Base-by-base conservation (phyloP, 2,888 invertebrate genomes). In the Mythimna lalbum region DNA sequence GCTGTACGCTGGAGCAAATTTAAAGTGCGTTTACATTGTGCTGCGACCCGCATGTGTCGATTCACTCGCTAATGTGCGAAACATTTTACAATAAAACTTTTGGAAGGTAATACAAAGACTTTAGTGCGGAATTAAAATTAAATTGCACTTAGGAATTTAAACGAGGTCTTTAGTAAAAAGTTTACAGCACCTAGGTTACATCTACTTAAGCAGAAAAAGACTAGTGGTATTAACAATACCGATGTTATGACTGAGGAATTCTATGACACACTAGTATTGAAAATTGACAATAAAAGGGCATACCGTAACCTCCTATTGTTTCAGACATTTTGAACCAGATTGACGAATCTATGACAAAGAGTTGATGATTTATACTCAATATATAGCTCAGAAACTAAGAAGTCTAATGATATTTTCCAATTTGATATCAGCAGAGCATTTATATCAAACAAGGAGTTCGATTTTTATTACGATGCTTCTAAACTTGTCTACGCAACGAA, bases 381-480 rank as follows among this genome's bases (percentile, higher is more conserved):
- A 6, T 43, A 43, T 5, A 27, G 19, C 53, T 65, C 52, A 36
- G 27, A 21, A 31, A 36, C 21, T 39, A 27, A 27, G 1, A 57
- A 27, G 5, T 17, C 19, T 14, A 39, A n/a, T 17, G 17, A 14
- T 12, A 39, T 17, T 12, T 49, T 75, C 14, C 14, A 61, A 49
- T 68, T 53, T 10, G 23, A 19, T 23, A 50, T 21, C 47, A 49
- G n/a, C 47, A 9, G 47, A 49, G 19, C n/a, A n/a, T 19, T 31
- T 55, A 9, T 12, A 27, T 49, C 7, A 33, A n/a, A 66, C 47
- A 52, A 19, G 10, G 4, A 36, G 2, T 39, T 23, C 10, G 12
- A 56, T 68, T 79, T 74, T 79, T 76, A 82, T 72, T 69, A 85
- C 57, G 67, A 69, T 68, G 64, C 36, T 70, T 69, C 21, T 17